Conservation (phyloP, 2,888 invertebrate species). For the Herminia tarsipennalis region DNA sequence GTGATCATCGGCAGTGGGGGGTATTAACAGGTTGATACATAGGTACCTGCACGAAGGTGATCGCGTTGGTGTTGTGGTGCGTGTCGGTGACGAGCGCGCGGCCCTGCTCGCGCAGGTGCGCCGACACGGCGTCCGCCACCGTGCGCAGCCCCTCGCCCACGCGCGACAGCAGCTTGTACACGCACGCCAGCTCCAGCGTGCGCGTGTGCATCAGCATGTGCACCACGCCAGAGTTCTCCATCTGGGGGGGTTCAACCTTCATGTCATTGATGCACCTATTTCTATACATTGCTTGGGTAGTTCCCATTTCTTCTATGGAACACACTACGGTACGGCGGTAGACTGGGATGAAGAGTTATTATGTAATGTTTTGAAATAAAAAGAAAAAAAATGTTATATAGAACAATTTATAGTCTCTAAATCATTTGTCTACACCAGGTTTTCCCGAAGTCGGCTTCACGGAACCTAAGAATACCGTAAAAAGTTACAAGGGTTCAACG, state of each 20-base stretch:
- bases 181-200: conserved; percentile 98
- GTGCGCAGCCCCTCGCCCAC: conserved; percentile 97
- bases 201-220: conserved; percentile 99
- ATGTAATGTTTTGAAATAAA: too few species aligned
- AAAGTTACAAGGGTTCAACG: too few species aligned
- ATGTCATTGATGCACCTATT: conserved; percentile 43
- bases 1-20: too few species aligned
- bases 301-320: too few species aligned
- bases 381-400: too few species aligned
- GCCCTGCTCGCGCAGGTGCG: conserved; percentile 97
- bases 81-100: conserved; percentile 97
- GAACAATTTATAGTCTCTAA: too few species aligned
- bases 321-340: too few species aligned
- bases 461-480: too few species aligned
- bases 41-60: conserved; percentile 94
- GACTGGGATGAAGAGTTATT: too few species aligned
- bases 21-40: not conserved
- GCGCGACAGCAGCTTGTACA: conserved; percentile 98
- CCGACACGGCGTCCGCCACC: conserved; percentile 97
- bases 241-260: conserved; percentile 77
- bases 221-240: conserved; percentile 99
- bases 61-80: conserved; percentile 95
- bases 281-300: too few species aligned
- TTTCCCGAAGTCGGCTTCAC: too few species aligned
- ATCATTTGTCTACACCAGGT: too few species aligned